Evolutionary conservation across 2,113 vertebrate species (phyloP), one percentile per base, ranked within the genome.

Genomic region (Hiodon alosoides): DNA sequence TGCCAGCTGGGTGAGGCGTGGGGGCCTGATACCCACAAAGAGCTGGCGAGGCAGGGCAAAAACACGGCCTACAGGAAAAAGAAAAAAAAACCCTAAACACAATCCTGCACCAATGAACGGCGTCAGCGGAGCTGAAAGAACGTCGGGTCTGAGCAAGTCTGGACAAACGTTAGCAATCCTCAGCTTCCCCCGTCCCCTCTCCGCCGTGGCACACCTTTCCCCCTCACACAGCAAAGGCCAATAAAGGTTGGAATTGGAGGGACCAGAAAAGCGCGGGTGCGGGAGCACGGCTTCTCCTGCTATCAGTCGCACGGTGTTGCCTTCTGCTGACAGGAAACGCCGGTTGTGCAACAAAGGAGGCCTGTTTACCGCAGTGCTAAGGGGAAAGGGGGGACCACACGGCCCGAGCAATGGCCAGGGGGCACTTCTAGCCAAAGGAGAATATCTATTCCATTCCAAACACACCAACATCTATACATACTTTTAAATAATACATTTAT

Each of bases 321-420:
- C 72, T 77, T 57, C 72, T 75, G 62, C 61, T 70, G 50, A 73
- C 51, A 55, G 47, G 60, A 77, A 57, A 77, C 71, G 52, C 66
- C 53, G 77, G 77, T 69, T 72, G 61, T n/a, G 61, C 65, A 79
- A 77, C 79, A 80, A 80, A 80, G 77, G 51, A 53, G 10, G 50
- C 65, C 16, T 11, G 31, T 46, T 74, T 80, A 68, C 74, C 77
- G 77, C 54, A 57, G 59, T 71, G 79, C 70, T 59, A 67, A 51
- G 68, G 62, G 71, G 79, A 69, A 31, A 67, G 16, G 68, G 62
- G 71, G 77, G 72, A n/a, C 78, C 78, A 47, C 54, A 4, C 31
- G 61, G 53, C 69, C 71, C 46, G 59, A 73, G 58, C 79, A 72
- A 64, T 72, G 73, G 72, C 76, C 79, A 69, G 72, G 79, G 73